Evolutionary conservation across 2,113 vertebrate species (phyloP).

Genomic region (Phyllostomus hastatus): DNA sequence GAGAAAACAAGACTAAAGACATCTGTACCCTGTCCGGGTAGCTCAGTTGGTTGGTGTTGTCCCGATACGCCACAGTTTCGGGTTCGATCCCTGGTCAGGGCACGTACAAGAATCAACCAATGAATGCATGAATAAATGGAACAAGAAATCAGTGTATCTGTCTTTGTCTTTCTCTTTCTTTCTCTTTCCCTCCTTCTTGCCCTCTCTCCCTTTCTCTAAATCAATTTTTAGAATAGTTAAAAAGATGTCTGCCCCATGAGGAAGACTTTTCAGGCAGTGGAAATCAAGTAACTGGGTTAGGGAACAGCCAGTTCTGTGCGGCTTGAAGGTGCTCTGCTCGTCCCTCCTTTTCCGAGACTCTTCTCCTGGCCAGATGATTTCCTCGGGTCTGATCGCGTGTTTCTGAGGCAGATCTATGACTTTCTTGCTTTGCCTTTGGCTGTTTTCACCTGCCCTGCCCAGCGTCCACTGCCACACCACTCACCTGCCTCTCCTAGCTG

Average conservation of each 20-base stretch:
- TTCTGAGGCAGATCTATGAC: background rate
- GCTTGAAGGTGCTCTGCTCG: conserved; percentile 39
- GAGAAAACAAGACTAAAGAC: conserved; percentile 59
- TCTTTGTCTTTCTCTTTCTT: too few relatives aligned
- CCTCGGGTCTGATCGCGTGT: background rate
- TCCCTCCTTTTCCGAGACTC: background rate
- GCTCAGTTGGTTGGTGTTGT: too few relatives aligned
- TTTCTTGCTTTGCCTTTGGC: background rate
- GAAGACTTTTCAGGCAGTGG: conserved; percentile 62
- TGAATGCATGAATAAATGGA: too few relatives aligned
- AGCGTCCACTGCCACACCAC: background rate
- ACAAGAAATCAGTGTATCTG: too few relatives aligned
- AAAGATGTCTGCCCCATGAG: background rate
- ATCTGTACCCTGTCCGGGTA: too few relatives aligned
- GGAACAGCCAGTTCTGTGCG: conserved; percentile 39
- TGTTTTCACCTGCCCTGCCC: background rate
- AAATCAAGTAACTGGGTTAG: background rate
- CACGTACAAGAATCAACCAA: too few relatives aligned
- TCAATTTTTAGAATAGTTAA: background rate
- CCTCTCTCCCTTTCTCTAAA: too few relatives aligned
- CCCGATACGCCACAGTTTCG: too few relatives aligned
- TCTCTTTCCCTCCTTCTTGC: too few relatives aligned
- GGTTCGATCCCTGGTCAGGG: too few relatives aligned
- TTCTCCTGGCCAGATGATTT: background rate
- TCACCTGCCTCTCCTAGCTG: background rate